Percentiles rank a stretch among this genome's conserved stretches.
phyloP scores from a whole-genome alignment of 2,888 invertebrate species.

The Bruchidius siliquastri region DNA sequence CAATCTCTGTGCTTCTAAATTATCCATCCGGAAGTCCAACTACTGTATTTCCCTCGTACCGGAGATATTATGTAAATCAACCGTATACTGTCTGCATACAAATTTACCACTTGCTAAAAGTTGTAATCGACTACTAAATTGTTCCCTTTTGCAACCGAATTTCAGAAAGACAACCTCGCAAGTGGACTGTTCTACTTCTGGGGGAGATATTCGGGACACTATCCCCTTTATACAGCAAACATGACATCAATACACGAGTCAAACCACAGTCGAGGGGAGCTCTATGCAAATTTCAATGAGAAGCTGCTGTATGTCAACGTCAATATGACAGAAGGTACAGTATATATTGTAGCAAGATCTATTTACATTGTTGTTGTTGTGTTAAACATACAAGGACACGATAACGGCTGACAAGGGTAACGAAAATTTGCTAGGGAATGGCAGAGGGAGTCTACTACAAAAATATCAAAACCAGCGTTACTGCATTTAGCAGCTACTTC shows the following conservation, averaged over 20 bases:
- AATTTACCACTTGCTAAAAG: not conserved
- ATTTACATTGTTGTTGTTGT: no score
- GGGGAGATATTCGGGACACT: conserved; percentile 48
- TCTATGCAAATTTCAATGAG: conserved; percentile 55
- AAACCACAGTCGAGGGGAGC: conserved; percentile 56
- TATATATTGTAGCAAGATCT: conserved; percentile 15
- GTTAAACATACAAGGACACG: no score
- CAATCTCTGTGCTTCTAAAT: no score
- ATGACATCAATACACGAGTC: conserved; percentile 55
- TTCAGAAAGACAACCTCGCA: conserved; percentile 29
- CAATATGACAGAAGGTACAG: conserved; percentile 61
- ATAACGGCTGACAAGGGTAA: no score
- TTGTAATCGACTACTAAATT: not conserved
- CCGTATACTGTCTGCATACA: not conserved
- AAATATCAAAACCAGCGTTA: no score
- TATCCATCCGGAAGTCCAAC: not conserved
- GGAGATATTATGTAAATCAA: not conserved
- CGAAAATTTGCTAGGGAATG: no score
- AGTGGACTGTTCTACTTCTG: conserved; percentile 52
- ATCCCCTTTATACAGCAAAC: conserved; percentile 55
- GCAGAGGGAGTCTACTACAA: no score
- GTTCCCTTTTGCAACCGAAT: conserved; percentile 4
- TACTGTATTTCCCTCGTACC: not conserved
- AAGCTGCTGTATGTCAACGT: conserved; percentile 62
- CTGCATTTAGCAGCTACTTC: no score